phyloP scores from a whole-genome alignment of 2,797 vertebrate species.

The Lateolabrax maculatus region DNA sequence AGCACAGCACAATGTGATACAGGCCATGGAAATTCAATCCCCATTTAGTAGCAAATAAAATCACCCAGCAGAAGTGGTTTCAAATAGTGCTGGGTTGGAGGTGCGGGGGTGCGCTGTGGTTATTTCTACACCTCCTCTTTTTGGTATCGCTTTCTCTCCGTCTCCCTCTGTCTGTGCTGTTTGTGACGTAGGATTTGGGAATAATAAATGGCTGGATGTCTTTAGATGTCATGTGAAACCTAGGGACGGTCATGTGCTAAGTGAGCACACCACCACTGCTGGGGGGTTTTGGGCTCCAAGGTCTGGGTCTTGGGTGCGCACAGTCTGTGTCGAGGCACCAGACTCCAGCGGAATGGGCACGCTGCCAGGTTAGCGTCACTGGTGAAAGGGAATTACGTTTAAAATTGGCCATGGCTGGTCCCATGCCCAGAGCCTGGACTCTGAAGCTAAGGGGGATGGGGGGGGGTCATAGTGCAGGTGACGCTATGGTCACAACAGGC shows the following conservation, averaged over 20 bases:
- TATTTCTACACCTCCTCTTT: constrained; percentile 80
- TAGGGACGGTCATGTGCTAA: constrained; percentile 79
- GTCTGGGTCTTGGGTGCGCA: constrained; percentile 61
- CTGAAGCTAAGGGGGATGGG: constrained; percentile 18
- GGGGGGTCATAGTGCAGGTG: constrained; percentile 50
- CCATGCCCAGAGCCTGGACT: constrained; percentile 44
- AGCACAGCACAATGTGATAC: constrained; percentile 88
- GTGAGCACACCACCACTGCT: constrained; percentile 61
- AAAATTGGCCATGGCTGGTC: constrained; percentile 68
- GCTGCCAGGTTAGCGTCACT: constrained; percentile 65
- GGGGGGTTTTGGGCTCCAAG: constrained; percentile 54
- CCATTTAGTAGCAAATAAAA: constrained; percentile 87
- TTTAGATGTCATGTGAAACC: constrained; percentile 86
- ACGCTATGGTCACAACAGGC: constrained; percentile 56
- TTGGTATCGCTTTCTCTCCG: constrained; percentile 75
- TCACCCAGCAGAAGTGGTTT: constrained; percentile 86
- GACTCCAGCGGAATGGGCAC: constrained; percentile 67
- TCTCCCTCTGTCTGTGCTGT: constrained; percentile 67
- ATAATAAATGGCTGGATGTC: constrained; percentile 80
- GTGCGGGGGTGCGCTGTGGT: constrained; percentile 73
- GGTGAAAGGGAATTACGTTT: constrained; percentile 65
- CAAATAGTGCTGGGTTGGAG: constrained; percentile 82
- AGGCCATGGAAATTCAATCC: constrained; percentile 88
- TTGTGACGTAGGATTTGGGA: constrained; percentile 70
- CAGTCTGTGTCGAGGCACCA: constrained; percentile 48